Evolutionary conservation across 1,140 invertebrate species (phyloP), one percentile per base, ranked within the genome.

Genomic region (Thrips palmi): DNA sequence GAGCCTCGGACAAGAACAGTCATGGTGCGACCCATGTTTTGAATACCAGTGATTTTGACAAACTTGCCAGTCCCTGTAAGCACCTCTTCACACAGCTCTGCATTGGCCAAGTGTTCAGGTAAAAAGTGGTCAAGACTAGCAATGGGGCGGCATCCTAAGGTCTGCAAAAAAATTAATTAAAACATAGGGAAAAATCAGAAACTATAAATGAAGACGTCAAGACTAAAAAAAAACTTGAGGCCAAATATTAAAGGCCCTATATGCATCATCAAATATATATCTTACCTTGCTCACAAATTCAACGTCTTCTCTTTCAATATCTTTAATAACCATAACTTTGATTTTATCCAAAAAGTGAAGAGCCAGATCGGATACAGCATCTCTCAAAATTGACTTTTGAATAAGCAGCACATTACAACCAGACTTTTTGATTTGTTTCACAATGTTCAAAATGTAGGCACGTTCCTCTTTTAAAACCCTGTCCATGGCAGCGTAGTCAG

Each of bases 401-500:
- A 99, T 88, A 11, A 99, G 64, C 1, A 99, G 68, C 20, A 99
- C 87, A 64, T 93, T 99, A 58, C 96, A 99, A 4, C 93, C 93
- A 45, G 89, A 67, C 52, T 97, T 97, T 56, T 99, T 99, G 31
- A 99, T 92, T 57, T 97, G 88, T 60, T 99, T 99, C 0, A 97
- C 86, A 53, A 98, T 94, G 49, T 99, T 97, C 15, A 99, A 65
- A 49, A 99, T 96, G 54, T 99, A 99, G 33, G 86, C 74, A 35
- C 96, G 72, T 60, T 99, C 96, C 62, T 99, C 96, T 55, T 93
- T 83, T n/a, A 99, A 55, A 1, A 98, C 87, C 41, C 94, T 71
- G 61, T 99, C 96, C 94, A 99, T 99, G 41, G 94, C 91, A 27
- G 92, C 74, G 55, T 99, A 99, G 57, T 99, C 96, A 0, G 91